A percentile compares a stretch with the other conserved stretches of the same genome.
Evolutionary conservation across 2,888 invertebrate genomes (phyloP).

Genomic region (Galeopsomyia nigrocyanea): DNA sequence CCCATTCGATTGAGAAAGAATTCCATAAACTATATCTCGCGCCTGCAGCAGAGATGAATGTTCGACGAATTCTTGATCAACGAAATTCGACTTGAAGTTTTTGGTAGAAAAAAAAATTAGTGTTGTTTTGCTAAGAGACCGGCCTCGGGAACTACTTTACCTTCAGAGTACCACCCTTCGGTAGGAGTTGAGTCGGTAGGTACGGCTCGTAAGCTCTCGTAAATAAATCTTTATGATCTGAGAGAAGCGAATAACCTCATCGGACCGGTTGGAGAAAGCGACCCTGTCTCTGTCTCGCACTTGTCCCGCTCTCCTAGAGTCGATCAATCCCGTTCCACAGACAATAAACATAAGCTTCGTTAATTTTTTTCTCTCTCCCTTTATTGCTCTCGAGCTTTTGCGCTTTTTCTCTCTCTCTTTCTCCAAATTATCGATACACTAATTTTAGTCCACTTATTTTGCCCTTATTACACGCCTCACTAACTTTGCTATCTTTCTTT

Average conservation of each 20-base stretch:
- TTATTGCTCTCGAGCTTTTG: conserved; percentile 50
- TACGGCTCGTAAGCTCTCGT: conserved; percentile 67
- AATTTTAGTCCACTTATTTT: too few species aligned
- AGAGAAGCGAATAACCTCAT: conserved; percentile 47
- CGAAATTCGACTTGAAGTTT: background rate
- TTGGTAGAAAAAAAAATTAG: background rate
- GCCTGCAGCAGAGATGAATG: too few species aligned
- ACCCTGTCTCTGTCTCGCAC: conserved; percentile 60
- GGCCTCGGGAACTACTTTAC: conserved; percentile 70
- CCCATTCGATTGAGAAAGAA: background rate
- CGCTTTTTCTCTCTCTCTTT: conserved; percentile 34
- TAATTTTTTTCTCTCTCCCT: conserved; percentile 64
- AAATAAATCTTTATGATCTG: conserved; percentile 65
- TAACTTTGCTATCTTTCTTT: too few species aligned
- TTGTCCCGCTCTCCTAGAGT: conserved; percentile 68
- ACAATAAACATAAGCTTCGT: conserved; percentile 69
- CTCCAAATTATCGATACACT: conserved; percentile 1
- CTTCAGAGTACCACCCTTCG: conserved; percentile 68
- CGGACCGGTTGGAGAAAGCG: conserved; percentile 60
- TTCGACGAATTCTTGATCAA: conserved; percentile 1
- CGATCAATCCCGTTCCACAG: conserved; percentile 67
- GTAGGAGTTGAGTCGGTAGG: conserved; percentile 65
- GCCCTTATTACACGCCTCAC: too few species aligned
- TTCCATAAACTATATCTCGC: too few species aligned
- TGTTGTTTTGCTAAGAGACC: conserved; percentile 61